These are phyloP conservation scores for Eudemis profundana DNA, from an alignment of 2,888 invertebrate species.

Conservation along the genomic window DNA sequence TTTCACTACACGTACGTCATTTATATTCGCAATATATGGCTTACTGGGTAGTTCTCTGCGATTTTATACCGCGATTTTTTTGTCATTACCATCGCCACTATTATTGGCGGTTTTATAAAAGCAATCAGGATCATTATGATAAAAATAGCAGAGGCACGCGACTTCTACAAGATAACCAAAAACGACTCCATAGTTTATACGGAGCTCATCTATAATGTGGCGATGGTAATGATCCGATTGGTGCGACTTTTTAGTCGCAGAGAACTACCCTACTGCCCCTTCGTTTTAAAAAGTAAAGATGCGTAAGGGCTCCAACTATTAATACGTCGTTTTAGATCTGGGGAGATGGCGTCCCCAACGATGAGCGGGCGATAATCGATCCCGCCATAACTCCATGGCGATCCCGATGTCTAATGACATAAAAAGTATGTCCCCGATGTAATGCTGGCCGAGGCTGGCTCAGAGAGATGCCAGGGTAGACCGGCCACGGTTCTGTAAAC, in stretches of 20 bases:
- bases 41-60: no score
- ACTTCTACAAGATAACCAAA: no score
- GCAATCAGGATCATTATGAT: no score
- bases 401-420: conserved; percentile 80
- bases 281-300: conserved; percentile 1
- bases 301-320: neutral
- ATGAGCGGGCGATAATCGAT: conserved; percentile 74
- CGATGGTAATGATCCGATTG: no score
- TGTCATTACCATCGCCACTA: no score
- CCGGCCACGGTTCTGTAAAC: conserved; percentile 46
- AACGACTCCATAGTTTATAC: no score
- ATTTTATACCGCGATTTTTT: no score
- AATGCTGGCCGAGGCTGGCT: conserved; percentile 66
- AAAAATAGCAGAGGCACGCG: no score
- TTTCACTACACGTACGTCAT: conserved; percentile 29
- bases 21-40: conserved; percentile 29
- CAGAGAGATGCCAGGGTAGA: conserved; percentile 56
- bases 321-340: neutral
- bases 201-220: no score
- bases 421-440: conserved; percentile 83
- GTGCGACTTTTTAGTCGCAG: no score
- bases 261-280: no score
- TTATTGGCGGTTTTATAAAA: no score
- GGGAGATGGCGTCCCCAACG: conserved; percentile 44
- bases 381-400: conserved; percentile 66